Conservation (phyloP, 2,113 vertebrate species). For the Gnathochromis pfefferi region DNA sequence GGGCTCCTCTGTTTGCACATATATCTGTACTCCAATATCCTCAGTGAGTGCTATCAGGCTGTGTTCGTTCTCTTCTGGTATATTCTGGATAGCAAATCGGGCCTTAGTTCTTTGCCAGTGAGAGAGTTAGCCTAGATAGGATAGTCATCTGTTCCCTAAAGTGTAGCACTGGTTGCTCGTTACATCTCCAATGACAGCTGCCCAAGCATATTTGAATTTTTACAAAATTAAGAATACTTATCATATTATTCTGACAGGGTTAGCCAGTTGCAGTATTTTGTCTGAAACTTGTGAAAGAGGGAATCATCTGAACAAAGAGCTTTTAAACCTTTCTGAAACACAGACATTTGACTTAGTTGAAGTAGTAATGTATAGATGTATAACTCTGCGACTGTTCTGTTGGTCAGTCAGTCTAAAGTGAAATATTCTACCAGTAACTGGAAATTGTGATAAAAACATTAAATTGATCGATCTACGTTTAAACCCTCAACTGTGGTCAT, state of each 20-base stretch:
- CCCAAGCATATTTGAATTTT: background rate
- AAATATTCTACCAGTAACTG: background rate
- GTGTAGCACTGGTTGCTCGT: background rate
- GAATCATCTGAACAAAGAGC: background rate
- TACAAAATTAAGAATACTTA: background rate
- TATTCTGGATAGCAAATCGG: background rate
- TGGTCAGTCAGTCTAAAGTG: background rate
- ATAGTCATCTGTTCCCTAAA: background rate
- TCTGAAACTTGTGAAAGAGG: background rate
- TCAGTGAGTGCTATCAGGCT: background rate
- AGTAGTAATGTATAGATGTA: background rate
- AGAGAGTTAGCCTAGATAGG: background rate
- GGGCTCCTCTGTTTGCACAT: background rate
- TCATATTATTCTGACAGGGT: background rate
- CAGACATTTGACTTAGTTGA: background rate
- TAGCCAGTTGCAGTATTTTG: fast-evolving
- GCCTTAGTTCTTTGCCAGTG: background rate
- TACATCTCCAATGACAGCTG: background rate
- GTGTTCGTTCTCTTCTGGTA: fast-evolving
- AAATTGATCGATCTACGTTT: fast-evolving
- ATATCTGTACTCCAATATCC: background rate
- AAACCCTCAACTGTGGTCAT: background rate
- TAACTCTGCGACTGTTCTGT: background rate
- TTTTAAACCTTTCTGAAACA: background rate
- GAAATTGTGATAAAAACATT: background rate